A percentile compares a stretch with the other conserved stretches of the same genome.
Evolutionary conservation across 1,140 invertebrate species (phyloP).

Genomic region (Hermetia illucens): DNA sequence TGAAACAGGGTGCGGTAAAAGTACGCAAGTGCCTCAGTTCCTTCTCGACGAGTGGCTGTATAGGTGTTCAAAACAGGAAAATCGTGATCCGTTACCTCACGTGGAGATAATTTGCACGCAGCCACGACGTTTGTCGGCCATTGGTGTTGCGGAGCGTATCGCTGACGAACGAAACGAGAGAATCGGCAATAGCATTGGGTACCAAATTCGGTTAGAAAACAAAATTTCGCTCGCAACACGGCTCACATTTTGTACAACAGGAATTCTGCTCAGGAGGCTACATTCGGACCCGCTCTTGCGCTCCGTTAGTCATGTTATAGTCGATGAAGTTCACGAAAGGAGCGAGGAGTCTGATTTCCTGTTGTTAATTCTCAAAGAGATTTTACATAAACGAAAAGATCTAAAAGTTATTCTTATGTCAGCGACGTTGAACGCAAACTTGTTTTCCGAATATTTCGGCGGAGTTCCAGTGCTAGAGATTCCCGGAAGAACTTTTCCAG

Average conservation of each 20-base stretch:
- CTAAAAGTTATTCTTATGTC: conserved; percentile 78
- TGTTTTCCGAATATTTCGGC: conserved; percentile 68
- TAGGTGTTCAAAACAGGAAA: conserved; percentile 9
- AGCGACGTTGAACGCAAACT: conserved; percentile 64
- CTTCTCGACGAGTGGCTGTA: conserved; percentile 65
- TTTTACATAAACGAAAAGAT: conserved; percentile 50
- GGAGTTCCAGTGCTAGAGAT: conserved; percentile 54
- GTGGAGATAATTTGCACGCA: conserved; percentile 75
- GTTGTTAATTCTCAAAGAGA: conserved; percentile 60
- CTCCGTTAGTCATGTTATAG: conserved; percentile 61
- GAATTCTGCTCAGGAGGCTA: conserved; percentile 70
- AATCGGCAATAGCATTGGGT: conserved; percentile 69
- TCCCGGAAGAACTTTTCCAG: conserved; percentile 66
- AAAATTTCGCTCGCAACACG: conserved; percentile 64
- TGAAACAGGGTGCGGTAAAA: conserved; percentile 81
- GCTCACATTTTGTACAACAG: conserved; percentile 80
- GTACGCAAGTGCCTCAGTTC: conserved; percentile 84
- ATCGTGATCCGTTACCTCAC: conserved; percentile 14
- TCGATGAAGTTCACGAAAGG: conserved; percentile 89
- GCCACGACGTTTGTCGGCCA: conserved; percentile 80
- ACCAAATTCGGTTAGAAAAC: conserved; percentile 68
- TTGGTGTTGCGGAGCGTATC: conserved; percentile 82
- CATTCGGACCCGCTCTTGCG: conserved; percentile 54
- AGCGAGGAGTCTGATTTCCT: conserved; percentile 79
- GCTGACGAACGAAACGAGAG: conserved; percentile 71